Evolutionary conservation across 2,113 vertebrate genomes (phyloP).

Genomic region (Platysteira castanea): DNA sequence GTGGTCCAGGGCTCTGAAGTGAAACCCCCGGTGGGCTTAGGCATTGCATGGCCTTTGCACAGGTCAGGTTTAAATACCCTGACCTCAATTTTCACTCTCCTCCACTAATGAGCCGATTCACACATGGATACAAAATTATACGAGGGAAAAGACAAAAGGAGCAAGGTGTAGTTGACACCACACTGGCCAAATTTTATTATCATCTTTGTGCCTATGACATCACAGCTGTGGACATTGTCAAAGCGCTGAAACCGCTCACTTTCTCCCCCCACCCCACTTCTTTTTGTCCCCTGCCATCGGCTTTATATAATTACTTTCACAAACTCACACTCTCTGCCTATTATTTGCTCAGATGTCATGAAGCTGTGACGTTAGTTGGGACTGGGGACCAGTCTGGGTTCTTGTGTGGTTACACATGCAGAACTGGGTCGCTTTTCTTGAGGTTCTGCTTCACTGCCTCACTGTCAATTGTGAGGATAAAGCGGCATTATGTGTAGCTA

Average conservation of each 20-base stretch:
- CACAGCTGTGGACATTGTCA: slow-evolving; percentile 71
- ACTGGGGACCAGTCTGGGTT: slow-evolving; percentile 6
- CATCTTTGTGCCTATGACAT: slow-evolving; percentile 77
- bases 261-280: neutral
- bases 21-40: slow-evolving; percentile 87
- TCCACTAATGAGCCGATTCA: slow-evolving; percentile 93
- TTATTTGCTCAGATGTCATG: slow-evolving; percentile 55
- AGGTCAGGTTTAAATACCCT: slow-evolving; percentile 96
- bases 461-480: slow-evolving; percentile 52
- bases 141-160: slow-evolving; percentile 72
- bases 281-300: slow-evolving; percentile 61
- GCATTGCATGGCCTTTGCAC: slow-evolving; percentile 88
- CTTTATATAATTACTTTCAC: slow-evolving; percentile 70
- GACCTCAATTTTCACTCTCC: slow-evolving; percentile 96
- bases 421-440: slow-evolving; percentile 33
- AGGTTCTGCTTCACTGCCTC: slow-evolving; percentile 55
- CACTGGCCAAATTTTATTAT: slow-evolving; percentile 73
- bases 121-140: slow-evolving; percentile 81
- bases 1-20: slow-evolving; percentile 90
- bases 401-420: slow-evolving; percentile 16
- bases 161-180: slow-evolving; percentile 77
- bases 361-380: slow-evolving; percentile 17
- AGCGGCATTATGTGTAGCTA: slow-evolving; percentile 63
- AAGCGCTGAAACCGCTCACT: slow-evolving; percentile 4
- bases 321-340: slow-evolving; percentile 59